These are phyloP conservation scores for Bufo bufo DNA, from an alignment of 2,113 vertebrate species.

Conservation along the genomic window DNA sequence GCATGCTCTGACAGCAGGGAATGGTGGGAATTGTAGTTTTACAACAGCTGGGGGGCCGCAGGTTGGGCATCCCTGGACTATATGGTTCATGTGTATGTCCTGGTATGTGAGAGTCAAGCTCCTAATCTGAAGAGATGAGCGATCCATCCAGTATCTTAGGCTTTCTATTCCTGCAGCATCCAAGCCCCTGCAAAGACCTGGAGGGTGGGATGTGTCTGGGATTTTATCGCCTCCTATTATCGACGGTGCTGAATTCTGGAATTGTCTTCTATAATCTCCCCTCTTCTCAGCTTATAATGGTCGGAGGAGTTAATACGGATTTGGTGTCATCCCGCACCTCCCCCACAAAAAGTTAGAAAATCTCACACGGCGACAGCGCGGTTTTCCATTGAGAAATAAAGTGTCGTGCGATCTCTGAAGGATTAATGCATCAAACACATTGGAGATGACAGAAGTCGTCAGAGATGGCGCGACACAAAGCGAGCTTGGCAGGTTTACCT, in stretches of 20 bases:
- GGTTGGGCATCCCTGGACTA: too few species aligned
- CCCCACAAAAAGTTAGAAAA: not conserved
- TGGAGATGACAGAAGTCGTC: slow-evolving; percentile 28
- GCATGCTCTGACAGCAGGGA: too few species aligned
- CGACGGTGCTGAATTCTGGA: not conserved
- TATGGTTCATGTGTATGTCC: too few species aligned
- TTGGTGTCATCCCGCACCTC: not conserved
- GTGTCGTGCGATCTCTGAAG: not conserved
- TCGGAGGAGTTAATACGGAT: not conserved
- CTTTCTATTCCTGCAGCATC: too few species aligned
- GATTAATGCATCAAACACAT: slow-evolving; percentile 46
- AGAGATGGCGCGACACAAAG: not conserved
- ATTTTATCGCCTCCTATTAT: not conserved
- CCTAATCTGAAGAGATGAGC: too few species aligned
- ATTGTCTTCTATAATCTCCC: not conserved
- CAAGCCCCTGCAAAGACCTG: too few species aligned
- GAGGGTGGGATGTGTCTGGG: too few species aligned
- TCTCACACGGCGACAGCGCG: not conserved
- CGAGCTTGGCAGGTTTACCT: not conserved
- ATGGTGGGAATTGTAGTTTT: too few species aligned
- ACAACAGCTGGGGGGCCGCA: too few species aligned
- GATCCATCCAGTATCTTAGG: too few species aligned
- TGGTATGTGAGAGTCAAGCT: too few species aligned
- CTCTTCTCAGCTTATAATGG: not conserved
- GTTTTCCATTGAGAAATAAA: not conserved